Percentiles rank a stretch among this genome's conserved stretches.
These are phyloP conservation scores for Lordiphosa fenestrarum DNA, from an alignment of 2,888 invertebrate species.

Conservation along the genomic window DNA sequence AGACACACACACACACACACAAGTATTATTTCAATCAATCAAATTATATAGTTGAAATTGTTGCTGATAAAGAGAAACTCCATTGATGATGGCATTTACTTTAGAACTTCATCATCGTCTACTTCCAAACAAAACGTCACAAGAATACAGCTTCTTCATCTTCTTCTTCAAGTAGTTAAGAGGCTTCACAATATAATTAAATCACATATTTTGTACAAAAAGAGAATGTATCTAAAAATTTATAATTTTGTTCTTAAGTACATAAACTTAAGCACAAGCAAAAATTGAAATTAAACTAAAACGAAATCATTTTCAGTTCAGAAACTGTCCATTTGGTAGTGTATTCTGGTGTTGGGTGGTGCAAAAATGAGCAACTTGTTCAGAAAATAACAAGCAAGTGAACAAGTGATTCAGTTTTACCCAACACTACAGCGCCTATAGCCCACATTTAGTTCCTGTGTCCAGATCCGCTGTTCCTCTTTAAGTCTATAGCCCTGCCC, in stretches of 20 bases:
- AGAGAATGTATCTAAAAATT: conserved; percentile 9
- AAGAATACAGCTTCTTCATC: conserved; percentile 26
- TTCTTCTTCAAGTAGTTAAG: conserved; percentile 44
- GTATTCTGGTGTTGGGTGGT: too few relatives aligned
- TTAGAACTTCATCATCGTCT: conserved; percentile 47
- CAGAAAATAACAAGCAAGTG: too few relatives aligned
- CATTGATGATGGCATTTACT: conserved; percentile 66
- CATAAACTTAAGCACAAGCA: conserved; percentile 11
- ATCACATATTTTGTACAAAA: conserved; percentile 5
- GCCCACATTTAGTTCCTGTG: conserved; percentile 58
- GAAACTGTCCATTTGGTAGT: conserved; percentile 46
- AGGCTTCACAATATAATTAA: conserved; percentile 32
- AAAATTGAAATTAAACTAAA: conserved; percentile 14
- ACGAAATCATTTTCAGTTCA: conserved; percentile 44
- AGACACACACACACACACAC: conserved; percentile 13
- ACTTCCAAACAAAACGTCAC: conserved; percentile 16
- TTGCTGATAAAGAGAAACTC: conserved; percentile 45
- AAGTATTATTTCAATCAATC: conserved; percentile 70
- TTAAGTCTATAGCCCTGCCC: conserved; percentile 34
- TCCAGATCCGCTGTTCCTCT: conserved; percentile 35
- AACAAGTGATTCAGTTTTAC: conserved; percentile 44
- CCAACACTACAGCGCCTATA: conserved; percentile 58
- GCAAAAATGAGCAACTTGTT: conserved; percentile 8
- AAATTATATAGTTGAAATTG: conserved; percentile 40
- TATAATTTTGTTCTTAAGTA: conserved; percentile 6